Percentiles rank a stretch among this genome's conserved stretches.
Conservation (phyloP, 2,888 invertebrate species). For the Drosophila eohydei region DNA sequence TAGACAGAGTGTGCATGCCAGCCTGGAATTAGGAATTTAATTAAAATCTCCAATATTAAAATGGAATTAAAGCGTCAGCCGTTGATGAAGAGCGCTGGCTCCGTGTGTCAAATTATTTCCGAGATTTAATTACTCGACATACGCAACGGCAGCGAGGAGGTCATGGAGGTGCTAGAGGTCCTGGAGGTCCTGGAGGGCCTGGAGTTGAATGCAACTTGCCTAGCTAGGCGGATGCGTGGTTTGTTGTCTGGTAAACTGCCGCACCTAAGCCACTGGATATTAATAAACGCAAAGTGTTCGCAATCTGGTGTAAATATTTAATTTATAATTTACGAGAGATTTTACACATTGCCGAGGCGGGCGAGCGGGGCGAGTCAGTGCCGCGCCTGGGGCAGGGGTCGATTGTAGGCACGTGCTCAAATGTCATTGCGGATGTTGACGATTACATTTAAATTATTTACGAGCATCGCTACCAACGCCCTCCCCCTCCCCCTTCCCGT, state of each 20-base stretch:
- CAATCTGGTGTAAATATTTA: constrained; percentile 79
- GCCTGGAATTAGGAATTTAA: constrained; percentile 66
- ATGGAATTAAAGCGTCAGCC: constrained; percentile 63
- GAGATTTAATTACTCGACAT: constrained; percentile 70
- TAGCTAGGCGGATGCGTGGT: constrained; percentile 29
- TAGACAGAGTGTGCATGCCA: constrained; percentile 54
- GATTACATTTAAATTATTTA: constrained; percentile 82
- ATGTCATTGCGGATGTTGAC: constrained; percentile 80
- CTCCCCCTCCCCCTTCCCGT: neutral
- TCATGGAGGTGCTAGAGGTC: neutral
- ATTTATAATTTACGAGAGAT: constrained; percentile 77
- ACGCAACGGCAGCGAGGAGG: constrained; percentile 16
- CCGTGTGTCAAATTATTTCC: constrained; percentile 70
- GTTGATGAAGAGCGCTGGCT: constrained; percentile 53
- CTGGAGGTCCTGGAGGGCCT: neutral
- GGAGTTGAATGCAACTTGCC: constrained; percentile 39
- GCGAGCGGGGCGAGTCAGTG: constrained; percentile 19
- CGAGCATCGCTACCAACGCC: constrained; percentile 51
- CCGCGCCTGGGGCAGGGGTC: constrained; percentile 26
- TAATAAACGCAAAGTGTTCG: constrained; percentile 77
- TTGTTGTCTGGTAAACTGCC: constrained; percentile 45
- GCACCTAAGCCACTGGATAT: constrained; percentile 72
- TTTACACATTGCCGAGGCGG: constrained; percentile 48
- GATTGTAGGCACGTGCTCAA: constrained; percentile 75
- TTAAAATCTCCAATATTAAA: constrained; percentile 74